Base-by-base conservation (phyloP, 2,113 vertebrate species). In the Peromyscus leucopus region DNA sequence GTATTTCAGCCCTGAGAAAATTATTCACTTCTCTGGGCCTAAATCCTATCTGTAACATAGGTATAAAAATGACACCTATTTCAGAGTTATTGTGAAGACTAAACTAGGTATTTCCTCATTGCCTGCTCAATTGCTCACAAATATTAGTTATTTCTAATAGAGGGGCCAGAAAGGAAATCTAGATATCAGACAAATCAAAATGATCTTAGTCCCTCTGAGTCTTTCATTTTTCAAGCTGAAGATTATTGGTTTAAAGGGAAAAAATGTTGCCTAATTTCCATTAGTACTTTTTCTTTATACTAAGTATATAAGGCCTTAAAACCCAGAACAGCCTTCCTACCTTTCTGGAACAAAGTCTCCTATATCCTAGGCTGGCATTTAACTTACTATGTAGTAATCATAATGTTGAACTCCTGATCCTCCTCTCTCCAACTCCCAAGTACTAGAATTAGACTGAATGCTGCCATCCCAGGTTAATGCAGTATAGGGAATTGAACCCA, bases 121-220 rank as follows among this genome's bases (percentile, higher is more conserved):
- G 8, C 24, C 90, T 72, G 2, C 59, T 94, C 59, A 97, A 93
- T 94, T 76, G 92, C 22, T 90, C n/a, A 92, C 86, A 96, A 90
- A 90, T 90, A 76, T 80, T 65, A 94, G 69, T 86, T 93, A 90
- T 96, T 96, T 87, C 71, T 91, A 76, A 88, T 76, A 76, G 59
- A 61, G 82, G 28, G 94, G 61, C 2, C 88, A 96, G 69, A 89
- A 96, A 67, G 57, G 26, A 97, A 93, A 75, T 12, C 67, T 90
- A 88, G 26, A 95, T 13, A 59, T 76, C 10, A 80, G 21, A 55
- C 10, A 93, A 19, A 7, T 76, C 42, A 94, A 96, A 92, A 74
- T 84, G 46, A 88, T 95, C n/a, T 89, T 72, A 76, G 75, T 26
- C 16, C 79, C n/a, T 57, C 11, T 84, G 36, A 80, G 75, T 7